phyloP scores from a whole-genome alignment of 2,797 vertebrate species.

The Gymnoscopelus braueri region DNA sequence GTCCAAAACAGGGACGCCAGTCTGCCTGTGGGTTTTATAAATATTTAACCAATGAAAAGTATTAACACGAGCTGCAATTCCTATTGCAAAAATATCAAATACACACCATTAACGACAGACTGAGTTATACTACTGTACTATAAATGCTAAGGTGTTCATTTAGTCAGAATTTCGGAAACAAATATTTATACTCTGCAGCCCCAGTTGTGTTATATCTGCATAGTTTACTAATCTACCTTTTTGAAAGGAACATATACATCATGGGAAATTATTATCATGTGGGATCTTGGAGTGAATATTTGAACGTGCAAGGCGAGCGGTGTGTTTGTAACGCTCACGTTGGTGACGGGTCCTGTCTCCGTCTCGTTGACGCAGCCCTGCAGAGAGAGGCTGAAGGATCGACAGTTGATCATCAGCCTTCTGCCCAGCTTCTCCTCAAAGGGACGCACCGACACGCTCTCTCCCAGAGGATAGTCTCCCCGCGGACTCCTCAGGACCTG shows the following conservation, averaged over 20 bases:
- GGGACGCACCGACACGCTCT: slow-evolving; percentile 80
- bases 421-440: slow-evolving; percentile 93
- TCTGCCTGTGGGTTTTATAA: too few relatives aligned
- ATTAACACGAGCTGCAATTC: too few relatives aligned
- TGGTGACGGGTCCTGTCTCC: slow-evolving; percentile 90
- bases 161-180: too few relatives aligned
- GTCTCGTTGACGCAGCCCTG: slow-evolving; percentile 93
- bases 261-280: background rate
- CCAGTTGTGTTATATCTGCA: too few relatives aligned
- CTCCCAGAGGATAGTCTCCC: slow-evolving; percentile 79
- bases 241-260: background rate
- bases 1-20: too few relatives aligned
- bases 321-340: slow-evolving; percentile 81
- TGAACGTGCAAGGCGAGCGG: background rate
- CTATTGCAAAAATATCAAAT: too few relatives aligned
- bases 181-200: too few relatives aligned
- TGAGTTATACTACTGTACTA: too few relatives aligned
- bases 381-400: slow-evolving; percentile 89
- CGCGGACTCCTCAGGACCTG: slow-evolving; percentile 88
- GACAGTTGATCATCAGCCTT: slow-evolving; percentile 90
- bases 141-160: too few relatives aligned
- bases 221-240: too few relatives aligned
- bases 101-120: too few relatives aligned
- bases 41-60: too few relatives aligned
- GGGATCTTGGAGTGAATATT: background rate